Evolutionary conservation across 64 coral and sea anemone species (phyloP), one percentile per base, ranked within the genome.

Genomic region (Stichodactyla mertensii): DNA sequence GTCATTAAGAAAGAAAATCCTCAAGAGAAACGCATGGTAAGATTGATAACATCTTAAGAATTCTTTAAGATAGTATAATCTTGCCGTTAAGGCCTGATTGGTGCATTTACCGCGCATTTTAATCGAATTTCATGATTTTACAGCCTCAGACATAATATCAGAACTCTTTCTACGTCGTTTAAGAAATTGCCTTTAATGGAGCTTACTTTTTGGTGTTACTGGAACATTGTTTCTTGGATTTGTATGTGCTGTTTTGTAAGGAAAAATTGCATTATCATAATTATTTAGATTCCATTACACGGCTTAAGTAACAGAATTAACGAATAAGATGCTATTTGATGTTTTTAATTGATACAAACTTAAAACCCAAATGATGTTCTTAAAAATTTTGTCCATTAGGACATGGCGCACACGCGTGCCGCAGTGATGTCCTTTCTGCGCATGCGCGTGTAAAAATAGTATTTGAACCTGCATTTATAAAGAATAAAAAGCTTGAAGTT

Each of bases 1-100:
- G 62, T n/a, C 62, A 74, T 74, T 74, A 74, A 74, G 24, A 74
- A 74, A 31, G 69, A 74, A 74, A 74, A 74, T 69, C 24, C 69
- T 74, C 69, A 74, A 9, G 24, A 74, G 26, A 74, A 74, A 36
- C 24, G 69, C 69, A 27, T 74, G 69, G 26, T 8, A 74, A 9
- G 10, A 19, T 31, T 74, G 69, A 74, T 74, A 74, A 74, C 24
- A 74, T 74, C 69, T 6, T 28, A 23, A 23, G 24, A 74, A 74
- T 27, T 11, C 69, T 9, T 58, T 74, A 31, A 74, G 69, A 74
- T 31, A 8, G n/a, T 74, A 74, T 74, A 74, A 74, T 74, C 69
- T 74, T 11, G 69, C 69, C 12, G 69, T 74, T 74, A 74, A 74
- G 69, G 69, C 26, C n/a, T 31, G 69, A 74, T 74, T 74, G 69